These are phyloP conservation scores for Acronicta leporina DNA, from an alignment of 2,888 invertebrate species.

Conservation along the genomic window DNA sequence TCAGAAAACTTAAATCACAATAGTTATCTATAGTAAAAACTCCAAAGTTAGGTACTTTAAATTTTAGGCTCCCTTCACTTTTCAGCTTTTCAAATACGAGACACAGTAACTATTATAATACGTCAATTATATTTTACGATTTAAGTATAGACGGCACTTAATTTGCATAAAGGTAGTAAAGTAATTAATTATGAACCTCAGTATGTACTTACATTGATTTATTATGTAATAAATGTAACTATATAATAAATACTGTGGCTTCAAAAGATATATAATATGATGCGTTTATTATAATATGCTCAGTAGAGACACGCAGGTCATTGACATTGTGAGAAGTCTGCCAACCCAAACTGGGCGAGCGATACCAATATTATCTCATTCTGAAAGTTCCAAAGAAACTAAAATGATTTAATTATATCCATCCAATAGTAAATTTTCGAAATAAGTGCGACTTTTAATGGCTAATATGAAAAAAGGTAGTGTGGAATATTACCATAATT, in stretches of 20 bases:
- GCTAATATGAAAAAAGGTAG: too few species aligned
- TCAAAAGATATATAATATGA: too few species aligned
- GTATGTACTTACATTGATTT: constrained; percentile 1
- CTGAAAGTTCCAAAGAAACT: too few species aligned
- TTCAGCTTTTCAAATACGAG: constrained; percentile 1
- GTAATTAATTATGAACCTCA: neutral
- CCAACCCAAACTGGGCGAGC: too few species aligned
- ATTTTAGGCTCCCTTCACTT: constrained; percentile 15
- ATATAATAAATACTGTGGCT: neutral
- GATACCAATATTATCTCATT: too few species aligned
- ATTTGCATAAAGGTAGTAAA: constrained; percentile 3
- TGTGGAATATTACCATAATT: neutral
- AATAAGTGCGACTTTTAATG: too few species aligned
- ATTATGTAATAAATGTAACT: neutral
- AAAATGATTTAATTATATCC: too few species aligned
- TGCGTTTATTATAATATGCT: neutral
- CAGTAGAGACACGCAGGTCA: neutral
- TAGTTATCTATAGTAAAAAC: neutral
- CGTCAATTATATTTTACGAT: neutral
- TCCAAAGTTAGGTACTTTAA: neutral
- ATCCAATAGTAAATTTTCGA: too few species aligned
- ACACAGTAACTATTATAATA: too few species aligned
- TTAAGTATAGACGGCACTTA: neutral
- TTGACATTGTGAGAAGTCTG: constrained; percentile 1
- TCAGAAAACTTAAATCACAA: too few species aligned